Evolutionary conservation across 2,797 vertebrate genomes (phyloP), one percentile per base, ranked within the genome.

Genomic region (Epinephelus coioides): DNA sequence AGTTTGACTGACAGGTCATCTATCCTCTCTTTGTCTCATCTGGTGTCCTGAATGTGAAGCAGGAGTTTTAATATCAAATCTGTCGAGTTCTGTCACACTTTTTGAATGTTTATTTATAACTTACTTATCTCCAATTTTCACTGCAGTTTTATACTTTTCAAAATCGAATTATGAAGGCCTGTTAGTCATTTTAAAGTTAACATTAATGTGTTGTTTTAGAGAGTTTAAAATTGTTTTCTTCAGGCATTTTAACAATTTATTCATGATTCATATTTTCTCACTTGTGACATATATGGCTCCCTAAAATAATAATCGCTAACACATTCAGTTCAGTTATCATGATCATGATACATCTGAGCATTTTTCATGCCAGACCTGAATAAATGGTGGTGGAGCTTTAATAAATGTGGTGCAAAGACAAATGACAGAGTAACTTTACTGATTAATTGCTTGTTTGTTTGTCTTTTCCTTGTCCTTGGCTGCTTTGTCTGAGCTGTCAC

Each of bases 281-380:
- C 18, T 54, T 4, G 3, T 81, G n/a, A 68, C 25, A 60, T 75
- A 13, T 50, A 17, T 3, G 12, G 43, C 8, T 15, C 3, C 57
- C 44, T 54, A 23, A 27, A 63, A 44, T 17, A 64, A 56, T 75
- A 56, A 73, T 76, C 2, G 14, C 6, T 21, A 30, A 43, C 72
- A 46, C 21, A 13, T 5, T 61, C 3, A 40, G 15, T 71, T 47
- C 17, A 53, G 64, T 10, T 5, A 64, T 56, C 5, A 9, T 6
- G 11, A 64, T 56, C 5, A 9, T 6, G 11, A 78, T 21, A 54
- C 34, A 10, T 49, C 30, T 30, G 25, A 67, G 6, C 13, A 46
- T 27, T 67, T 67, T 61, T 79, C 30, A 34, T 47, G 4, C 40
- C 51, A 70, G 3, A 57, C 18, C 8, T 72, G n/a, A 71, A 57